A percentile compares a stretch with the other conserved stretches of the same genome.
These are phyloP conservation scores for Lutraria rhynchaena DNA, from an alignment of 1,140 invertebrate species.

Conservation along the genomic window DNA sequence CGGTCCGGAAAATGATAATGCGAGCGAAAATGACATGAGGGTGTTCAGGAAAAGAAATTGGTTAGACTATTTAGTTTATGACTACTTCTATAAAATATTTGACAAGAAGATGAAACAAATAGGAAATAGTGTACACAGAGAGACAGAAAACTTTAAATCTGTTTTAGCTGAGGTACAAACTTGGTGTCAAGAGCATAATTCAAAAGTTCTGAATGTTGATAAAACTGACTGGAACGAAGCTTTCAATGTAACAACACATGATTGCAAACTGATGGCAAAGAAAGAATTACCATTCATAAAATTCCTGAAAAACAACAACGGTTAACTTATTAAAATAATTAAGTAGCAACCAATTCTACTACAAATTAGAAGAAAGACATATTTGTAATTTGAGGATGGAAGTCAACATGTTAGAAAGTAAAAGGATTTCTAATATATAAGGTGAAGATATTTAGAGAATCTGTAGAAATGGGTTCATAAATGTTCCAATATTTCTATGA, in stretches of 20 bases:
- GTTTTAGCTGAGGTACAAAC: slow-evolving; percentile 12
- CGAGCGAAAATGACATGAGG: slow-evolving; percentile 20
- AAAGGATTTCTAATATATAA: too few relatives aligned
- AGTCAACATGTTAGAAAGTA: too few relatives aligned
- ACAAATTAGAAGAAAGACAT: too few relatives aligned
- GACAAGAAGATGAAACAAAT: slow-evolving; percentile 26
- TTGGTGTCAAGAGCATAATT: slow-evolving; percentile 17
- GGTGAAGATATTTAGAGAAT: too few relatives aligned
- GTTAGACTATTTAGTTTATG: slow-evolving; percentile 61
- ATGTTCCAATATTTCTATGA: too few relatives aligned
- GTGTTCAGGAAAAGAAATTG: slow-evolving; percentile 25
- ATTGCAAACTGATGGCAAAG: slow-evolving; percentile 42
- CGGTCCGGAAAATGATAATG: neutral
- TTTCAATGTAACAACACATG: slow-evolving; percentile 18
- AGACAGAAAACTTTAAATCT: slow-evolving; percentile 26
- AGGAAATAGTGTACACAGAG: slow-evolving; percentile 34
- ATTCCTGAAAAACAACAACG: neutral
- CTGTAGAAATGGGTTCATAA: too few relatives aligned
- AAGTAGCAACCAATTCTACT: too few relatives aligned
- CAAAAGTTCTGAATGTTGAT: neutral
- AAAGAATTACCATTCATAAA: slow-evolving; percentile 17
- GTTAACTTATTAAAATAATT: neutral
- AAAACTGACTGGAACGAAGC: slow-evolving; percentile 40
- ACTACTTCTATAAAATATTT: slow-evolving; percentile 55
- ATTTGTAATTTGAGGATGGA: too few relatives aligned